A percentile compares a stretch with the other conserved stretches of the same genome.
Evolutionary conservation across 2,797 vertebrate genomes (phyloP).

Genomic region (Morus bassanus): DNA sequence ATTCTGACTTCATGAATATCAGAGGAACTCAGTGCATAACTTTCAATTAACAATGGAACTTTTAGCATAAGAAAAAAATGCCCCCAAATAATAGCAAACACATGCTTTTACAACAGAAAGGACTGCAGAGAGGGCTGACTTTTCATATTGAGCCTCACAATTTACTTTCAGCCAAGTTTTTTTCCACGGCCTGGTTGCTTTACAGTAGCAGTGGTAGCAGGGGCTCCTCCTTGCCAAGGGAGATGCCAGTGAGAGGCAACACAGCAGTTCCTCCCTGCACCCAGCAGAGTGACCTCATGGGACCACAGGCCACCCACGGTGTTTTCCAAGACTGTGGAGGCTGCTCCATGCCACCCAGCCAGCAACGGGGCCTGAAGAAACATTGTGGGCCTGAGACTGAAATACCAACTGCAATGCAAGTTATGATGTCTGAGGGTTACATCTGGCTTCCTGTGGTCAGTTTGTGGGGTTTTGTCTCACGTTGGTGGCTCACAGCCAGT

Average conservation of each 20-base stretch:
- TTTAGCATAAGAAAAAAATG: background rate
- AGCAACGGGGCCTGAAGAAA: background rate
- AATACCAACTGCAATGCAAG: background rate
- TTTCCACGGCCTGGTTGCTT: background rate
- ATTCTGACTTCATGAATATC: background rate
- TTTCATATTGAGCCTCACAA: background rate
- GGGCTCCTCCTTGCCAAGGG: background rate
- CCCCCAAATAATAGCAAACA: background rate
- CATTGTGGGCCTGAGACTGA: background rate
- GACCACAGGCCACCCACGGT: rapidly evolving
- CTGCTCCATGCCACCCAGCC: background rate
- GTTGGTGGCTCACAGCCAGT: background rate
- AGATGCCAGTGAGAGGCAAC: background rate
- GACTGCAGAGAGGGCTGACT: background rate
- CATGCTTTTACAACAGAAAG: background rate
- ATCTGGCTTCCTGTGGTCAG: background rate
- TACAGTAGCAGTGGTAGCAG: background rate
- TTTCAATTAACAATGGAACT: background rate
- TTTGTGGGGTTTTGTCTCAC: background rate
- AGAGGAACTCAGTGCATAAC: background rate
- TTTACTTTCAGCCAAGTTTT: background rate
- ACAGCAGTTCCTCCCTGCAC: background rate
- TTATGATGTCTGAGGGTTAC: background rate
- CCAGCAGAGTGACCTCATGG: background rate
- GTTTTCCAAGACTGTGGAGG: background rate